These are phyloP conservation scores for Cyanoderma ruficeps DNA, from an alignment of 2,113 vertebrate species.

Conservation along the genomic window DNA sequence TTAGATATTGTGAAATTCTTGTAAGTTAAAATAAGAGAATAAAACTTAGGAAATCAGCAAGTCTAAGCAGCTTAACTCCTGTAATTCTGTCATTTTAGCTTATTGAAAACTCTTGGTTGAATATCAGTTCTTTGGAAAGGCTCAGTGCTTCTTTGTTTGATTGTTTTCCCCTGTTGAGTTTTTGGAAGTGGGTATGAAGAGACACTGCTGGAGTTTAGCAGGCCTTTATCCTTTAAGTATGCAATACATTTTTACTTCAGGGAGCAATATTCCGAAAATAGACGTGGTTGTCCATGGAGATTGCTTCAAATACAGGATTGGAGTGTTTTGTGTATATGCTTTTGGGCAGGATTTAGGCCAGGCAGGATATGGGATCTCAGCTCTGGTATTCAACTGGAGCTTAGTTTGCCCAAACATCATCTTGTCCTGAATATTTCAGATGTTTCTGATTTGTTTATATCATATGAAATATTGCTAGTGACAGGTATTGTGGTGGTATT, in stretches of 20 bases:
- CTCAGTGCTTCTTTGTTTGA: neutral
- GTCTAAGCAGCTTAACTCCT: neutral
- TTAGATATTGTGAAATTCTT: neutral
- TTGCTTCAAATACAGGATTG: neutral
- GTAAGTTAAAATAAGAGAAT: neutral
- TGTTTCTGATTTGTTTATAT: slow-evolving; percentile 27
- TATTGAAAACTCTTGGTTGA: neutral
- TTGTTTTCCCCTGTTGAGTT: neutral
- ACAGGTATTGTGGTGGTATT: neutral
- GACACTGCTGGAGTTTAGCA: neutral
- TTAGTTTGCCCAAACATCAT: neutral
- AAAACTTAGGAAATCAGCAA: neutral
- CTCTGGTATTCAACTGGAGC: slow-evolving; percentile 3
- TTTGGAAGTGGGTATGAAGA: neutral
- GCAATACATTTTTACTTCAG: neutral
- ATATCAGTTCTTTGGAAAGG: neutral
- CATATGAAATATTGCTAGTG: neutral
- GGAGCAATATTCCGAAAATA: neutral
- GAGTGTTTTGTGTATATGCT: neutral
- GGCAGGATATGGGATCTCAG: slow-evolving; percentile 7
- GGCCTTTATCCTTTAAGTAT: neutral
- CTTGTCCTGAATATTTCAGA: slow-evolving; percentile 52
- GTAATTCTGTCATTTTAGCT: neutral
- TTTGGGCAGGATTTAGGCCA: neutral
- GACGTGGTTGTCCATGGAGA: neutral